Percentiles rank a stretch among this genome's conserved stretches.
Evolutionary conservation across 2,888 invertebrate genomes (phyloP).

Genomic region (Galeruca laticollis): DNA sequence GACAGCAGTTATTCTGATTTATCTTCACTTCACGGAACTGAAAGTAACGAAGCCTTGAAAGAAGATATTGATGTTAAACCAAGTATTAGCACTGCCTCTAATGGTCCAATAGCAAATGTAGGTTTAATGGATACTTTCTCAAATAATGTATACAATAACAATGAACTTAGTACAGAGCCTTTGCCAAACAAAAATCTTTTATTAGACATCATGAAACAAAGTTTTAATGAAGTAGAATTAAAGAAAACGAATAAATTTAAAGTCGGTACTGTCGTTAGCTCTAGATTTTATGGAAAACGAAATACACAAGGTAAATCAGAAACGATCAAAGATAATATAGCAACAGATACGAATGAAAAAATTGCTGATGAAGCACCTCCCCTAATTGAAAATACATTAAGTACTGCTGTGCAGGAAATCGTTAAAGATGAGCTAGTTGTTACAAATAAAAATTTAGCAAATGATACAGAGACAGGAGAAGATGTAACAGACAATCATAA

Average conservation of each 20-base stretch:
- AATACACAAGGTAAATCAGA: slow-evolving; percentile 26
- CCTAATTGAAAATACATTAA: slow-evolving; percentile 12
- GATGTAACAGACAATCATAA: neutral
- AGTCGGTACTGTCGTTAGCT: slow-evolving; percentile 16
- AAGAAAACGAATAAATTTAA: slow-evolving; percentile 36
- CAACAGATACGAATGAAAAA: slow-evolving; percentile 7
- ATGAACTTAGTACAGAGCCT: slow-evolving; percentile 38
- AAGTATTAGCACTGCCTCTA: slow-evolving; percentile 38
- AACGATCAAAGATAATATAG: slow-evolving; percentile 9
- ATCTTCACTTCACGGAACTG: slow-evolving; percentile 60
- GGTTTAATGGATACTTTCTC: slow-evolving; percentile 60
- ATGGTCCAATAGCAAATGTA: slow-evolving; percentile 44
- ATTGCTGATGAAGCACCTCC: slow-evolving; percentile 10
- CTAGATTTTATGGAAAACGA: slow-evolving; percentile 43
- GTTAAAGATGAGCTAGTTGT: neutral
- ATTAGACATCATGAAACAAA: slow-evolving; percentile 73
- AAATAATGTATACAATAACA: slow-evolving; percentile 57
- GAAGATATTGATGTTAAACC: slow-evolving; percentile 39
- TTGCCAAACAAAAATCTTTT: slow-evolving; percentile 71
- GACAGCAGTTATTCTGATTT: slow-evolving; percentile 74
- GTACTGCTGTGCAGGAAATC: slow-evolving; percentile 7
- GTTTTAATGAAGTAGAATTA: slow-evolving; percentile 64
- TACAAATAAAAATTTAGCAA: neutral
- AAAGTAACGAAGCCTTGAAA: slow-evolving; percentile 53
- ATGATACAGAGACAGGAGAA: neutral